Evolutionary conservation across 2,888 invertebrate species (phyloP).

Genomic region (Netelia inedita): DNA sequence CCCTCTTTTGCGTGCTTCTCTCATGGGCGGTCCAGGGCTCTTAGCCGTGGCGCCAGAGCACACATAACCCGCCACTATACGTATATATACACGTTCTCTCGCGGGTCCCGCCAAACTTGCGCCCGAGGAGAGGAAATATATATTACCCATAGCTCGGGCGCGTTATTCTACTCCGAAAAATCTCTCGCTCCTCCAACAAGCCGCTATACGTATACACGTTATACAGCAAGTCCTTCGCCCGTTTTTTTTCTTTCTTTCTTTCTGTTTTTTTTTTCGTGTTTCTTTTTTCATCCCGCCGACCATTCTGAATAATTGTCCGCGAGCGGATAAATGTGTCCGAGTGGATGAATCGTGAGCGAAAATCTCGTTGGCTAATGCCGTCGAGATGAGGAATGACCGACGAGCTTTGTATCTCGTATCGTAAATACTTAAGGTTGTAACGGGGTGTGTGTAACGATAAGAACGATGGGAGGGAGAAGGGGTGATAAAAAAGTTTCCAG

Average conservation of each 20-base stretch:
- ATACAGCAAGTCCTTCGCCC: slow-evolving; percentile 48
- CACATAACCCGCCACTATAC: slow-evolving; percentile 77
- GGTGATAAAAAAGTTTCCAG: background rate
- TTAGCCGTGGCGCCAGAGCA: slow-evolving; percentile 81
- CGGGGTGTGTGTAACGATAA: no score
- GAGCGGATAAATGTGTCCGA: slow-evolving; percentile 63
- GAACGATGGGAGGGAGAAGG: slow-evolving; percentile 15
- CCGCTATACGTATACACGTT: slow-evolving; percentile 42
- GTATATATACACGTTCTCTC: slow-evolving; percentile 52
- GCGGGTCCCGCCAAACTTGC: slow-evolving; percentile 69
- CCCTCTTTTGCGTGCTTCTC: slow-evolving; percentile 64
- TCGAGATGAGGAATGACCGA: slow-evolving; percentile 55
- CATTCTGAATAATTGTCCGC: slow-evolving; percentile 67
- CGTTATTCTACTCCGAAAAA: slow-evolving; percentile 69
- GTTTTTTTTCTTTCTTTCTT: slow-evolving; percentile 18
- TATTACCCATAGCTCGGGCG: slow-evolving; percentile 68
- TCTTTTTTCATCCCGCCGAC: slow-evolving; percentile 46
- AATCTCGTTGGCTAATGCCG: slow-evolving; percentile 55
- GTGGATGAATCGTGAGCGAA: slow-evolving; percentile 53
- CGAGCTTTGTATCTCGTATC: slow-evolving; percentile 31
- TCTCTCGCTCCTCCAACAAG: slow-evolving; percentile 63
- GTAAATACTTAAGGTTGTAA: slow-evolving; percentile 17
- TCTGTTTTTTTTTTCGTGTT: slow-evolving; percentile 26
- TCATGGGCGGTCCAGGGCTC: slow-evolving; percentile 76
- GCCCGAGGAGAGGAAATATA: slow-evolving; percentile 67